A percentile compares a stretch with the other conserved stretches of the same genome.
These are phyloP conservation scores for Apteryx owenii DNA, from an alignment of 2,113 vertebrate genomes.

Conservation along the genomic window DNA sequence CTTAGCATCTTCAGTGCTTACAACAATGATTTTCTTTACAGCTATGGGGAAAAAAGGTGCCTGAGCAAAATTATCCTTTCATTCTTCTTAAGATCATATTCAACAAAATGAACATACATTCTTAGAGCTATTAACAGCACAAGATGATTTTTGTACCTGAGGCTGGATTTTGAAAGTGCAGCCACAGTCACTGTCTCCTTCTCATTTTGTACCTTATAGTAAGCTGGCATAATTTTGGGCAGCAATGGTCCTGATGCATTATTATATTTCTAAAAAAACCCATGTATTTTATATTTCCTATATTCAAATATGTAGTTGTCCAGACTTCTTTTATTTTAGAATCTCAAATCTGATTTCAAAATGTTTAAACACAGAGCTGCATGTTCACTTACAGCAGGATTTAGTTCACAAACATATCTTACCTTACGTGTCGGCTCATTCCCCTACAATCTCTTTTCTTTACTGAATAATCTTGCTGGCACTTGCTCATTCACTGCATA, in stretches of 20 bases:
- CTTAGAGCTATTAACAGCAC: neutral
- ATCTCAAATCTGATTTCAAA: neutral
- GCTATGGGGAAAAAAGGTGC: accelerated
- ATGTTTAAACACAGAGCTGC: neutral
- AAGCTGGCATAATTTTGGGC: neutral
- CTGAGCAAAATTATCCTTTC: neutral
- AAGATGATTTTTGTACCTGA: neutral
- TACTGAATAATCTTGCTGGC: neutral
- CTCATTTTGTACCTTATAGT: neutral
- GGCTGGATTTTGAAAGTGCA: neutral
- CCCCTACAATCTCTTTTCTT: neutral
- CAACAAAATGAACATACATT: neutral
- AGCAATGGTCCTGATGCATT: neutral
- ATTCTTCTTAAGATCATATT: neutral
- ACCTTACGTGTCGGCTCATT: neutral
- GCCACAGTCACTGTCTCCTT: neutral
- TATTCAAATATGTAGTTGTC: neutral
- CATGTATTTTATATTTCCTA: neutral
- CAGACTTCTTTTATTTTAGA: neutral
- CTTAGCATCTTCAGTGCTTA: neutral
- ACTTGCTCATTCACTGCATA: neutral
- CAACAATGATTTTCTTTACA: neutral
- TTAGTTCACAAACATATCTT: neutral
- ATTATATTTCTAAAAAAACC: neutral
- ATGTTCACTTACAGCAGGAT: neutral